These are phyloP conservation scores for Leptinotarsa texana DNA, from an alignment of 1,140 invertebrate species.

Conservation along the genomic window DNA sequence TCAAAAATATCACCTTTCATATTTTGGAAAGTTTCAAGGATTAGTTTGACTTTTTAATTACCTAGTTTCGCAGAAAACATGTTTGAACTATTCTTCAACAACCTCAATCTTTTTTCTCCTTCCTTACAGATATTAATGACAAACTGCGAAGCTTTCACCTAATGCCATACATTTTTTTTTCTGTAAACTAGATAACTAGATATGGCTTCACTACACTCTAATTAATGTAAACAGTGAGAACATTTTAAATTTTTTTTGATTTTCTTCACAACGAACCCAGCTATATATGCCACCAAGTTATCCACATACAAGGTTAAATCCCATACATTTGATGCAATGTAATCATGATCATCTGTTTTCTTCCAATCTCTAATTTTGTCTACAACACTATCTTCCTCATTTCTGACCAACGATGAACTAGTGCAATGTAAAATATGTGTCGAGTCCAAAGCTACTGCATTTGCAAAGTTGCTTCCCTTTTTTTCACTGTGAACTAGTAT, in stretches of 20 bases:
- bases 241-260: conserved; percentile 31
- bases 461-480: conserved; percentile 26
- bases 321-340: not conserved
- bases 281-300: too few species aligned
- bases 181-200: conserved; percentile 16
- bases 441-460: conserved; percentile 33
- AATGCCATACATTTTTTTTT: conserved; percentile 23
- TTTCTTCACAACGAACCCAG: conserved; percentile 31
- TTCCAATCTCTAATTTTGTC: not conserved
- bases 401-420: not conserved
- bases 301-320: conserved; percentile 9
- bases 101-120: not conserved
- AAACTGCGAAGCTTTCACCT: conserved; percentile 16
- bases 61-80: not conserved
- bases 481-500: conserved; percentile 38
- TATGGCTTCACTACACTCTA: conserved; percentile 21
- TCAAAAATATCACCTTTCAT: not conserved
- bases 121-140: not conserved
- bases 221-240: conserved; percentile 27
- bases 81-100: not conserved
- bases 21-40: not conserved
- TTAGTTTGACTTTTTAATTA: not conserved
- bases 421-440: conserved; percentile 39
- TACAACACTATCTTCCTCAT: not conserved
- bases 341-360: not conserved